Conservation (phyloP, 2,888 invertebrate species). For the Apoda limacodes region DNA sequence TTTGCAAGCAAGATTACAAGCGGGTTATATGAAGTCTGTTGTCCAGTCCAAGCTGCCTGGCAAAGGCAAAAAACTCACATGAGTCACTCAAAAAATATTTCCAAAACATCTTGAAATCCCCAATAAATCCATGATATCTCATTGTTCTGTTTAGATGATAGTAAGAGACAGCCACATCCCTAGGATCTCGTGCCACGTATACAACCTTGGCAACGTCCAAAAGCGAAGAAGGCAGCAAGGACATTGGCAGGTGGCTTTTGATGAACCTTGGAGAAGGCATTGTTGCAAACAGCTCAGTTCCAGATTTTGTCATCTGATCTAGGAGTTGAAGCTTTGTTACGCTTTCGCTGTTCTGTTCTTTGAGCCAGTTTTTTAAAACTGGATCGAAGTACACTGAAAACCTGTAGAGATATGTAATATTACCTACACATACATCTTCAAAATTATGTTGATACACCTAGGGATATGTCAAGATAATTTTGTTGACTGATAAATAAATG, state of each 20-base stretch:
- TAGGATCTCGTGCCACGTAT: slow-evolving; percentile 82
- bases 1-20: too few species aligned
- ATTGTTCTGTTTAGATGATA: slow-evolving; percentile 39
- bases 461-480: too few species aligned
- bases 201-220: too few species aligned
- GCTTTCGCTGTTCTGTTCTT: slow-evolving; percentile 68
- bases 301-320: slow-evolving; percentile 48
- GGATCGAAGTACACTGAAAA: slow-evolving; percentile 79
- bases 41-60: too few species aligned
- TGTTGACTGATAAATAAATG: background rate
- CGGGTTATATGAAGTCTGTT: too few species aligned
- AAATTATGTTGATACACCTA: too few species aligned
- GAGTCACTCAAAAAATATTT: slow-evolving; percentile 69
- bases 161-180: slow-evolving; percentile 82
- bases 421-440: too few species aligned
- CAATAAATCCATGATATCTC: slow-evolving; percentile 65
- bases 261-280: slow-evolving; percentile 28
- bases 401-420: too few species aligned
- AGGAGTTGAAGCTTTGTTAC: slow-evolving; percentile 65
- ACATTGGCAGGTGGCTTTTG: slow-evolving; percentile 76
- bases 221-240: slow-evolving; percentile 71
- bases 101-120: slow-evolving; percentile 74
- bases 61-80: slow-evolving; percentile 50
- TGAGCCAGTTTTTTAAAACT: slow-evolving; percentile 71
- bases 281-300: slow-evolving; percentile 28